A percentile compares a stretch with the other conserved stretches of the same genome.
Evolutionary conservation across 2,113 vertebrate genomes (phyloP).

Genomic region (Dromiciops gliroides): DNA sequence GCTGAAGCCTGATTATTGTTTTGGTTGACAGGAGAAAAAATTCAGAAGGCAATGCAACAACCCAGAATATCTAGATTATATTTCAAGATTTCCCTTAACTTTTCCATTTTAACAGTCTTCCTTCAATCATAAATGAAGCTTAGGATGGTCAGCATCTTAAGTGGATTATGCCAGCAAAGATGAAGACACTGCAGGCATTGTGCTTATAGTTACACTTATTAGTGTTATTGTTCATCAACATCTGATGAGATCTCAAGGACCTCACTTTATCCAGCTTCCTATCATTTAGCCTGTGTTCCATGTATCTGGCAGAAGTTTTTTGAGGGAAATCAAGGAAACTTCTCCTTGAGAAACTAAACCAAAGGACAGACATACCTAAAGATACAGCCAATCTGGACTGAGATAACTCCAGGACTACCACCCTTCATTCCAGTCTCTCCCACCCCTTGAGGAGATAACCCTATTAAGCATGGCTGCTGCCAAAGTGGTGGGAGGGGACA

Average conservation of each 20-base stretch:
- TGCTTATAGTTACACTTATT: background rate
- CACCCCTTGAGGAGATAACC: no score
- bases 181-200: background rate
- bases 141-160: background rate
- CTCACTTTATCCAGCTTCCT: background rate
- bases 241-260: background rate
- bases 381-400: no score
- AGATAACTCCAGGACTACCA: no score
- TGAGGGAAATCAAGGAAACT: no score
- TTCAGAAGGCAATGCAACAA: background rate
- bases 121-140: background rate
- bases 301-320: no score
- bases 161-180: background rate
- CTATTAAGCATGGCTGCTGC: no score
- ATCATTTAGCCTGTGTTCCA: background rate
- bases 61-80: background rate
- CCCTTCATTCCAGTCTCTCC: no score
- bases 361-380: no score
- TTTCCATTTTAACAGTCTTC: background rate
- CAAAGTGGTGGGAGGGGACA: no score
- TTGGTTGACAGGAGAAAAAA: background rate
- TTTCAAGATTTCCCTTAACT: accelerated
- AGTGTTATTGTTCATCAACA: background rate
- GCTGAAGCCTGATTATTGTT: background rate
- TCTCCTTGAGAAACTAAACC: no score